A percentile compares a stretch with the other conserved stretches of the same genome.
These are phyloP conservation scores for Andrena minutula DNA, from an alignment of 2,888 invertebrate species.

Conservation along the genomic window DNA sequence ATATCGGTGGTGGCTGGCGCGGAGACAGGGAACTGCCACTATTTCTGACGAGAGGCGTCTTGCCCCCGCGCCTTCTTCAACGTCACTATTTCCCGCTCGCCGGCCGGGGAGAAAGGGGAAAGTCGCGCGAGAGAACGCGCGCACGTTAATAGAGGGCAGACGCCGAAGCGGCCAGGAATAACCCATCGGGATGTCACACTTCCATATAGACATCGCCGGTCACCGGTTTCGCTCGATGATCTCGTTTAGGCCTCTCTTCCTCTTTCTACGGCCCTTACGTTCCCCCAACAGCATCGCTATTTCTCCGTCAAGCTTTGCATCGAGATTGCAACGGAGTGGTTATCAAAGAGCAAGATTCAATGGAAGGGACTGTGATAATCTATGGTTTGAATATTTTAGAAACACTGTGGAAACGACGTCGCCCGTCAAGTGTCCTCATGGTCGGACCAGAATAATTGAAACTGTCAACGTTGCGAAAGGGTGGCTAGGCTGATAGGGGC, in stretches of 20 bases:
- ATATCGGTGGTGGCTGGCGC: slow-evolving; percentile 86
- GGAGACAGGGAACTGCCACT: slow-evolving; percentile 84
- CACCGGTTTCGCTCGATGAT: slow-evolving; percentile 72
- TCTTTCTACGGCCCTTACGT: slow-evolving; percentile 6
- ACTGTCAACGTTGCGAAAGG: too few species aligned
- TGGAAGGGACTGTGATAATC: too few species aligned
- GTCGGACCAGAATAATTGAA: too few species aligned
- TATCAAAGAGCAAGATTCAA: too few species aligned
- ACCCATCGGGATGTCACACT: slow-evolving; percentile 84
- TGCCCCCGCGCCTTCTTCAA: slow-evolving; percentile 60
- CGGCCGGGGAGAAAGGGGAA: slow-evolving; percentile 48
- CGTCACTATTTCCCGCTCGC: slow-evolving; percentile 25
- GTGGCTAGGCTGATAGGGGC: too few species aligned
- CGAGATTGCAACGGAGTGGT: too few species aligned
- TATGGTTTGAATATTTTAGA: too few species aligned
- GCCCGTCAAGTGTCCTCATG: too few species aligned
- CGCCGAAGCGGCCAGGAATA: slow-evolving; percentile 81
- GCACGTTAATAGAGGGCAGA: slow-evolving; percentile 79
- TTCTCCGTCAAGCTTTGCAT: neutral
- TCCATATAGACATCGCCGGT: slow-evolving; percentile 81
- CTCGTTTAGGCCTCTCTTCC: slow-evolving; percentile 33
- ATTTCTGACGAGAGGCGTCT: slow-evolving; percentile 84
- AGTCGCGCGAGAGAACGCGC: slow-evolving; percentile 66
- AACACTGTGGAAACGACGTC: too few species aligned
- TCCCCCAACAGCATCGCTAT: neutral